phyloP scores from a whole-genome alignment of 1,140 invertebrate species.

The Apis mellifera region Amel_HAv3.1 CM009945.2:7829001-7829500 shows the following conservation, averaged over 20 bases:
- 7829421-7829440: not conserved
- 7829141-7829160: constrained; percentile 44
- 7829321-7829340: not conserved
- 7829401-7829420: not conserved
- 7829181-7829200: constrained; percentile 18
- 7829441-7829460: not conserved
- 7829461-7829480: not conserved
- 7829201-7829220: constrained; percentile 24
- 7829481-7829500: not conserved
- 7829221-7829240: constrained; percentile 6
- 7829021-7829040: too few species aligned
- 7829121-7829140: constrained; percentile 30
- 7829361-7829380: not conserved
- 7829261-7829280: not conserved
- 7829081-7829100: not conserved
- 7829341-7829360: not conserved
- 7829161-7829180: constrained; percentile 39
- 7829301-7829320: not conserved
- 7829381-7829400: not conserved
- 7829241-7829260: not conserved
- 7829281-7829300: not conserved
- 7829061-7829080: not conserved
- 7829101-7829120: constrained; percentile 38
- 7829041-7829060: not conserved
- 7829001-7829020: not conserved